Evolutionary conservation across 2,888 invertebrate species (phyloP), one percentile per base, ranked within the genome.

Genomic region (Tenthredo amoena): DNA sequence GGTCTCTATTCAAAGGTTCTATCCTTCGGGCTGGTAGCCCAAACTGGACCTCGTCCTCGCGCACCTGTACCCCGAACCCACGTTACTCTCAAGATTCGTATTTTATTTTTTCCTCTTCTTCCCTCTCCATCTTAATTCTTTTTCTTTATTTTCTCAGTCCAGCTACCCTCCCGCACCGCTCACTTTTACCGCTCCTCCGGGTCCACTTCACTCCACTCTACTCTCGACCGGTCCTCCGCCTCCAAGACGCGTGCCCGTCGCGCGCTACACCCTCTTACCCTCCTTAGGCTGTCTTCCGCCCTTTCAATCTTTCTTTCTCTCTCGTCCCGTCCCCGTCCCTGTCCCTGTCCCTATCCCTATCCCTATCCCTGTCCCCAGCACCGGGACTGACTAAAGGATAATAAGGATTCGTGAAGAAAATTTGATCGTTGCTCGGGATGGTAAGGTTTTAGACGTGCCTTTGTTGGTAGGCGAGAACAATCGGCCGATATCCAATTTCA

Each of bases 111-210:
- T 86, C 82, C 86, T 87, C 86, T 86, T 86, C 85, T 87, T 82
- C 79, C 83, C 55, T 72, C 72, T 50, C 47, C 62, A 58, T 79
- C 47, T 58, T 77, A 62, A 47, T 31, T 72, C 50, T 85, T 62
- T 87, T 87, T 87, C 86, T 85, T 65, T 50, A 72, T 86, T 79
- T 79, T 37, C 55, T 84, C 71, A 76, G 74, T 77, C 85, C 40
- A 87, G 88, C 87, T 86, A 87, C 88, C 87, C 76, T 50, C 31
- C 68, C 82, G 86, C 86, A 84, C 86, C 86, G 86, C 86, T 84
- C 86, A 43, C 50, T 34, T 40, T 40, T 26, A 26, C 82, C 58
- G 68, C 77, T 85, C 86, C 87, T 87, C 85, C 72, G n/a, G 43
- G 55, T 81, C 55, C 81, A 62, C 76, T 55, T 50, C 74, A 26